These are phyloP conservation scores for Drosophila lacteicornis DNA, from an alignment of 1,140 invertebrate species.

Conservation along the genomic window DNA sequence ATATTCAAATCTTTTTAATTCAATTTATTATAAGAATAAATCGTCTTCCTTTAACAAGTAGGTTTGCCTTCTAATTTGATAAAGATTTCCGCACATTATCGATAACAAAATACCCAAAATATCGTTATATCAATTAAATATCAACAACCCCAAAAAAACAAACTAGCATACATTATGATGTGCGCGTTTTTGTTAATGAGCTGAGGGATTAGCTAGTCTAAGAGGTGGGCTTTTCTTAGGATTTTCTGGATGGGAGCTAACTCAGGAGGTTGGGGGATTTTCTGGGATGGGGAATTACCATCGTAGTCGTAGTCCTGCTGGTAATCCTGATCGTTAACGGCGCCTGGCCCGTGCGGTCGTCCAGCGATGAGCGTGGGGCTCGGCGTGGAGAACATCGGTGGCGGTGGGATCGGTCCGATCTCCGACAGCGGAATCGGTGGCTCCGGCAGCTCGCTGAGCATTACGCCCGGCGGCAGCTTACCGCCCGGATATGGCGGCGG, in stretches of 20 bases:
- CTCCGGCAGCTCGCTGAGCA: conserved; percentile 94
- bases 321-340: conserved; percentile 84
- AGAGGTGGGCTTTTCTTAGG: neutral
- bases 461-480: conserved; percentile 85
- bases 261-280: neutral
- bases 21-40: no score
- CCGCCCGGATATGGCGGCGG: conserved; percentile 85
- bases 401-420: conserved; percentile 97
- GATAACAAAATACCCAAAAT: neutral
- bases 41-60: no score
- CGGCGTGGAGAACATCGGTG: conserved; percentile 97
- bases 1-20: no score
- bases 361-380: conserved; percentile 89
- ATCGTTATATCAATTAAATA: conserved; percentile 3
- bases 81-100: no score
- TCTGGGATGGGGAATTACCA: conserved; percentile 85
- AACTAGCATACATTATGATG: conserved; percentile 76
- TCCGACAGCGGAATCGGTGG: conserved; percentile 96
- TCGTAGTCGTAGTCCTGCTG: conserved; percentile 88
- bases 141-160: conserved; percentile 29
- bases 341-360: conserved; percentile 85
- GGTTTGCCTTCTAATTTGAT: neutral
- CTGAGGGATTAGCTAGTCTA: conserved; percentile 41
- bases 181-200: conserved; percentile 69
- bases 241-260: conserved; percentile 30